These are phyloP conservation scores for Drosophila multiciliata DNA, from an alignment of 2,888 invertebrate genomes.

Conservation along the genomic window DNA sequence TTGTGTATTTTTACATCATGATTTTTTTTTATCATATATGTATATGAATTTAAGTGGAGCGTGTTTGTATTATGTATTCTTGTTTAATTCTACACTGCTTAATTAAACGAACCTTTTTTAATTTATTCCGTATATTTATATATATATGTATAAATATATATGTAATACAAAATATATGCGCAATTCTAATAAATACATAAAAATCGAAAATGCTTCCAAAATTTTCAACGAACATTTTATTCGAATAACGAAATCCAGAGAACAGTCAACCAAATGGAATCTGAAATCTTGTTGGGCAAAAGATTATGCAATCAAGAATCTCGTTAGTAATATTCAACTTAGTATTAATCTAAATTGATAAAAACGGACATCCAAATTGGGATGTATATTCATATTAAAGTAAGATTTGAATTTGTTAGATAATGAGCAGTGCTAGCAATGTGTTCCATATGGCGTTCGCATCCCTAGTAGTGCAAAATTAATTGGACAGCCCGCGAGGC, in stretches of 20 bases:
- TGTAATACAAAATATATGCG: slow-evolving; percentile 61
- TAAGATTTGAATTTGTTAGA: not conserved
- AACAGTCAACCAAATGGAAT: not conserved
- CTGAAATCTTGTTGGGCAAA: not conserved
- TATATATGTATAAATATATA: slow-evolving; percentile 30
- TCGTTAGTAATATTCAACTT: not conserved
- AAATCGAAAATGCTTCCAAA: slow-evolving; percentile 70
- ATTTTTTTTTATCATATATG: slow-evolving; percentile 26
- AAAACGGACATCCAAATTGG: not conserved
- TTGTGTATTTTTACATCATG: slow-evolving; percentile 46
- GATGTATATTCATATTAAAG: not conserved
- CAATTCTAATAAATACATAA: slow-evolving; percentile 73
- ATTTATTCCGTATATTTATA: slow-evolving; percentile 49
- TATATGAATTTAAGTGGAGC: slow-evolving; percentile 16
- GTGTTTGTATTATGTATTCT: slow-evolving; percentile 52
- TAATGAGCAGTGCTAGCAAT: slow-evolving; percentile 19
- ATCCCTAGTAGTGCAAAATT: slow-evolving; percentile 51
- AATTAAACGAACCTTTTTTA: slow-evolving; percentile 65
- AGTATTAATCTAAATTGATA: not conserved
- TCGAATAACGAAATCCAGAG: not conserved
- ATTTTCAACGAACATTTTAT: slow-evolving; percentile 3
- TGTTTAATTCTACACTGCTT: slow-evolving; percentile 67
- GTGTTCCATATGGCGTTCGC: slow-evolving; percentile 4
- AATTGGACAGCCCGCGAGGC: slow-evolving; percentile 45
- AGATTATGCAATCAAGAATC: not conserved